Conservation (phyloP, 1,140 invertebrate genomes). For the Drosophila carrolli region DNA sequence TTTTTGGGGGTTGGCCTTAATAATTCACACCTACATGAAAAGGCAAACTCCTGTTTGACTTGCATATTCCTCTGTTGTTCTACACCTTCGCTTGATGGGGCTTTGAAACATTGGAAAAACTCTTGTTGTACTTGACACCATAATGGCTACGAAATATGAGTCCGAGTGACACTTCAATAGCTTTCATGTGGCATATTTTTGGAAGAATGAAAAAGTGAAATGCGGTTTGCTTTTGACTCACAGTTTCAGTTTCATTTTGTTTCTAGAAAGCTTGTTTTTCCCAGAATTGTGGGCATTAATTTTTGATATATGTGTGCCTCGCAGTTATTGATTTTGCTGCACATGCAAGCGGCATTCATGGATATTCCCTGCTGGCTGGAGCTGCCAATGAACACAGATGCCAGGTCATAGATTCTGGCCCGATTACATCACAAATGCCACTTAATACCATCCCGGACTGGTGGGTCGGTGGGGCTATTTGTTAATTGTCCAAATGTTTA, state of each 20-base stretch:
- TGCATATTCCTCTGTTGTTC: constrained; percentile 32
- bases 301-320: constrained; percentile 2
- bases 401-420: constrained; percentile 2
- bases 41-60: constrained; percentile 40
- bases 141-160: constrained; percentile 8
- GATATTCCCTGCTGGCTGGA: constrained; percentile 14
- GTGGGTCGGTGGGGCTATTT: constrained; percentile 22
- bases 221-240: constrained; percentile 1
- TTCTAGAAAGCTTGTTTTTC: background rate
- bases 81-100: constrained; percentile 11
- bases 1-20: constrained; percentile 14
- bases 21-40: constrained; percentile 42
- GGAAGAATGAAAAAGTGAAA: background rate
- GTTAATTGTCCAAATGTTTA: constrained; percentile 43
- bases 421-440: constrained; percentile 47
- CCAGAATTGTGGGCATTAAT: constrained; percentile 2
- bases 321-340: constrained; percentile 27
- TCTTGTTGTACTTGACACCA: constrained; percentile 1
- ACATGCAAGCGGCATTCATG: background rate
- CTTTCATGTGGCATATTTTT: background rate
- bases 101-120: constrained; percentile 3
- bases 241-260: constrained; percentile 1
- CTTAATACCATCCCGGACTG: constrained; percentile 18
- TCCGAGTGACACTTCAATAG: constrained; percentile 7
- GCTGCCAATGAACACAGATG: constrained; percentile 22